Evolutionary conservation across 2,113 vertebrate genomes (phyloP), one percentile per base, ranked within the genome.

Genomic region (Oncorhynchus masou): DNA sequence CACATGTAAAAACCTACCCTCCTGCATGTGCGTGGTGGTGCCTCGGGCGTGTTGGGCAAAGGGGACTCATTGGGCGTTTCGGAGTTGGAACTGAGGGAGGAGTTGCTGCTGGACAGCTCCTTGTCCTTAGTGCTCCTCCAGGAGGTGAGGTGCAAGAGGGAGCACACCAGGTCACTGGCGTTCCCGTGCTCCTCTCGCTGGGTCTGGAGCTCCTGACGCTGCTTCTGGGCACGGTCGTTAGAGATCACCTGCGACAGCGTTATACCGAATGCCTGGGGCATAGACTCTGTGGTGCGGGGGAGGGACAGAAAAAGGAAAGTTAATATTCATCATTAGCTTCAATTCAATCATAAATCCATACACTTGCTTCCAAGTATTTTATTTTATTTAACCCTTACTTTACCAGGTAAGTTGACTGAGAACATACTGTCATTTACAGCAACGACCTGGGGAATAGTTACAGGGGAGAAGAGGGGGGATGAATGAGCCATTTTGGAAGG

Each of bases 21-120:
- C 73, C 97, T 94, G 85, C 92, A 92, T 5, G 92, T 94, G 62
- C 95, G 89, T 13, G 95, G 95, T 0, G 95, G 95, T 4, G 94
- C 89, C 78, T 97, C 96, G 0, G 94, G 92, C 0, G 95, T 96
- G 79, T 94, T 94, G 2, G 94, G 94, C 25, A 94, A 93, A 4
- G 95, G 94, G 27, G 93, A 95, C 84, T 96, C 96, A 5, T 95
- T 96, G 0, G 94, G 95, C 13, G 96, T 98, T 93, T 99, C 97
- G 1, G 96, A 97, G 75, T 95, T 96, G 79, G 97, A 99, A 92
- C 97, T 98, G 71, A 99, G 97, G 90, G 97, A 99, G 22, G 97
- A 99, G 91, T 97, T 98, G 93, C 97, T 99, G 95, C 97, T 99
- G 91, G 97, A 99, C 84, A 98, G 92, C 87, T 99, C 97, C 88